Evolutionary conservation across 2,113 vertebrate species (phyloP).

Genomic region (Motacilla alba): DNA sequence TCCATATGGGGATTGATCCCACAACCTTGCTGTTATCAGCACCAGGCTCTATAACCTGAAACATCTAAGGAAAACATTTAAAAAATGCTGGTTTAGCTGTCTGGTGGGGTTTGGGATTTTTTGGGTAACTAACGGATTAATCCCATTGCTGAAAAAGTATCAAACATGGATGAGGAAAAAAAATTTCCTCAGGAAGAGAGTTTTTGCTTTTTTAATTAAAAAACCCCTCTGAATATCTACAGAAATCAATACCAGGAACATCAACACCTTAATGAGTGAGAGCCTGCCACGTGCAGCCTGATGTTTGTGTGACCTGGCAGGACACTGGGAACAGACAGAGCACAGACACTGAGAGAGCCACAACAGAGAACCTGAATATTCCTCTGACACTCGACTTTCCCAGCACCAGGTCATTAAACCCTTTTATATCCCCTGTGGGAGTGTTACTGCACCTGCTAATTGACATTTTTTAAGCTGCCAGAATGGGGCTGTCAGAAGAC

Average conservation of each 20-base stretch:
- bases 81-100: not conserved
- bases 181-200: not conserved
- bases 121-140: not conserved
- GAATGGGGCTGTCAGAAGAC: not conserved
- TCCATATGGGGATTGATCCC: not conserved
- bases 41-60: not conserved
- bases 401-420: not conserved
- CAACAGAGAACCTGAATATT: not conserved
- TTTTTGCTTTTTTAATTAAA: not conserved
- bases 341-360: not conserved
- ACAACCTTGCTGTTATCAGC: not conserved
- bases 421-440: not conserved
- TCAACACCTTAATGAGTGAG: not conserved
- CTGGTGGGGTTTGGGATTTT: rapidly evolving
- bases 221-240: not conserved
- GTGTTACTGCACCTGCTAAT: not conserved
- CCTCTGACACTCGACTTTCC: not conserved
- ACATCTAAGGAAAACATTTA: not conserved
- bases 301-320: rapidly evolving
- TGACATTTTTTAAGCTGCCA: not conserved
- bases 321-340: not conserved
- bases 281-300: rapidly evolving
- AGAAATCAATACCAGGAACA: not conserved
- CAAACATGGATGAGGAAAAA: not conserved
- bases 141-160: not conserved